Conservation (phyloP, 1,140 invertebrate species). For the Eupeodes corollae region DNA sequence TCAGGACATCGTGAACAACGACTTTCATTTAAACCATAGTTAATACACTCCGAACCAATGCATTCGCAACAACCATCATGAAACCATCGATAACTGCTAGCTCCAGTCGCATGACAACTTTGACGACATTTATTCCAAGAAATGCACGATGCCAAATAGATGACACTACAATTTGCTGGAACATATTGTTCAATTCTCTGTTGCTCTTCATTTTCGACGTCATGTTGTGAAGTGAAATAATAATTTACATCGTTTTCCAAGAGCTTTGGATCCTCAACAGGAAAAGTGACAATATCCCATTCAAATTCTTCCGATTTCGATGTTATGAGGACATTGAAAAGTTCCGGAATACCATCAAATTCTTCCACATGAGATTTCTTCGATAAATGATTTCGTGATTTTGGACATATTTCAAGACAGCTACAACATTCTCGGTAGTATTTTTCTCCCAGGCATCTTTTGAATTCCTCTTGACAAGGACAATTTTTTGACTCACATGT, state of each 20-base stretch:
- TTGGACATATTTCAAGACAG: constrained; percentile 49
- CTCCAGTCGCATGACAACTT: constrained; percentile 22
- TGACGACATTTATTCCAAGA: constrained; percentile 64
- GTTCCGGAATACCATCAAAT: constrained; percentile 60
- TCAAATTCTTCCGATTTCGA: constrained; percentile 54
- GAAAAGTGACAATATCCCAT: constrained; percentile 67
- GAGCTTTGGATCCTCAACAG: too few relatives aligned
- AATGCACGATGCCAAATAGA: constrained; percentile 80
- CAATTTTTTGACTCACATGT: constrained; percentile 87
- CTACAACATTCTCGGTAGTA: constrained; percentile 89
- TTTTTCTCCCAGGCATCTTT: constrained; percentile 74
- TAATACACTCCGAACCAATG: constrained; percentile 73
- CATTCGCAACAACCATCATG: constrained; percentile 92
- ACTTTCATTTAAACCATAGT: constrained; percentile 79
- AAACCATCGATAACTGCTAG: constrained; percentile 59
- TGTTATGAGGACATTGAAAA: constrained; percentile 70
- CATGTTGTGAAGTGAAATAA: too few relatives aligned
- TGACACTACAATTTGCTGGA: constrained; percentile 75
- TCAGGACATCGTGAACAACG: constrained; percentile 32
- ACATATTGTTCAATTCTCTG: background rate
- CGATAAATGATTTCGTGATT: constrained; percentile 47
- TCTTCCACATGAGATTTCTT: constrained; percentile 79
- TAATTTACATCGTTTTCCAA: too few relatives aligned
- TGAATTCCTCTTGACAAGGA: constrained; percentile 86
- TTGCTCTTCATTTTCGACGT: too few relatives aligned